Percentiles rank a stretch among this genome's conserved stretches.
phyloP scores from a whole-genome alignment of 1,140 invertebrate genomes.

The Carcinoscorpius rotundicauda region DNA sequence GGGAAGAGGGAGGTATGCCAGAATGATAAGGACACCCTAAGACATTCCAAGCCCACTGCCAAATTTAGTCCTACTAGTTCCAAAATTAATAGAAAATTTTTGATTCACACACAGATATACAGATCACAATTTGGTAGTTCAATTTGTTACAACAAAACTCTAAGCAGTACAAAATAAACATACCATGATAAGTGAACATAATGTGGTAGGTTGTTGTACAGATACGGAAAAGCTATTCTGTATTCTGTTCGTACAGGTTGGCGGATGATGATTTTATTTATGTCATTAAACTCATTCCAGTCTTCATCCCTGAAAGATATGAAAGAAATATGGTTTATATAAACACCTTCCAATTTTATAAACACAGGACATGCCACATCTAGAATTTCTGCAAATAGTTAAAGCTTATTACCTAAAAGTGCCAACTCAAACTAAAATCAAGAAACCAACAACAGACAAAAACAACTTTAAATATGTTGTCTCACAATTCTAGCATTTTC shows the following conservation, averaged over 20 bases:
- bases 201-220: conserved; percentile 97
- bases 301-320: conserved; percentile 79
- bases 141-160: not conserved
- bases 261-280: conserved; percentile 98
- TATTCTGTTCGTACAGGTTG: conserved; percentile 98
- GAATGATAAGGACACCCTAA: no score
- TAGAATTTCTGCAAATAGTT: not conserved
- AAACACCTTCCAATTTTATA: not conserved
- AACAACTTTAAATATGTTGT: no score
- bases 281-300: conserved; percentile 99
- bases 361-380: not conserved
- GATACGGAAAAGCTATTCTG: conserved; percentile 96
- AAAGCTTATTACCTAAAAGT: not conserved
- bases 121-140: not conserved
- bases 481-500: no score
- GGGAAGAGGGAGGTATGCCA: no score
- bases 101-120: not conserved
- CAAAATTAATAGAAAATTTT: not conserved
- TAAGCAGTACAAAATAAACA: conserved; percentile 31
- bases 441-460: no score
- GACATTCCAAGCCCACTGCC: no score
- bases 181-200: conserved; percentile 82
- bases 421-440: not conserved
- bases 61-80: no score
- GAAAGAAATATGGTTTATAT: conserved; percentile 21